phyloP scores from a whole-genome alignment of 2,888 invertebrate genomes.

The Tenthredo amoena region DNA sequence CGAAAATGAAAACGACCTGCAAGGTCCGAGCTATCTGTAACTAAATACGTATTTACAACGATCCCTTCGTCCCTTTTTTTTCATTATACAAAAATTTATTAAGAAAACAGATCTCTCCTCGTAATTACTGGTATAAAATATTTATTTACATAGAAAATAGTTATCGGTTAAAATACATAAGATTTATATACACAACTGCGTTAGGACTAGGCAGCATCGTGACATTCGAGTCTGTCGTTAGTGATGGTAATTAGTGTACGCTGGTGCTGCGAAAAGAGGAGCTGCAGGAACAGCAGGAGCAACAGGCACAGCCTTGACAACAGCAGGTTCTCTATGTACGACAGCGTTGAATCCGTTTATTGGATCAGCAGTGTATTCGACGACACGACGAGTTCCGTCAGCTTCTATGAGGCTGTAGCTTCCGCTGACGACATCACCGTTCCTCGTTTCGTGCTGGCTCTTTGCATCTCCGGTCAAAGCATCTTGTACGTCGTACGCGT shows the following conservation, averaged over 20 bases:
- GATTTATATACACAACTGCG: constrained; percentile 32
- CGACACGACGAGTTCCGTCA: constrained; percentile 71
- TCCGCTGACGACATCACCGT: constrained; percentile 72
- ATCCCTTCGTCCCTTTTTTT: too few species aligned
- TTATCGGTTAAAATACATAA: neutral
- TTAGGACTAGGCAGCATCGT: constrained; percentile 20
- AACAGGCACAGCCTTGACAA: constrained; percentile 62
- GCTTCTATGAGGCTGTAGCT: constrained; percentile 74
- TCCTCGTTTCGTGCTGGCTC: constrained; percentile 71
- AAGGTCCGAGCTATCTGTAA: neutral
- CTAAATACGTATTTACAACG: neutral
- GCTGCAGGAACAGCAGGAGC: constrained; percentile 57
- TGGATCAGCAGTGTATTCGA: constrained; percentile 73
- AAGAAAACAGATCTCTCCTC: neutral
- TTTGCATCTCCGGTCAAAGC: constrained; percentile 71
- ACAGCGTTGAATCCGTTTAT: constrained; percentile 74
- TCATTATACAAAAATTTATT: neutral
- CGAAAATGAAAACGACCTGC: neutral
- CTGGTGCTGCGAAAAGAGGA: constrained; percentile 57
- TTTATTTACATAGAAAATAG: constrained; percentile 36
- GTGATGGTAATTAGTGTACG: constrained; percentile 60
- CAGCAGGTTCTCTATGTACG: constrained; percentile 70
- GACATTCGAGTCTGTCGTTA: constrained; percentile 49
- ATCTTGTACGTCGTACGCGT: constrained; percentile 72
- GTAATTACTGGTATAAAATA: constrained; percentile 27